Evolutionary conservation across 1,140 invertebrate genomes (phyloP).

Genomic region (Stegodyphus dumicola): DNA sequence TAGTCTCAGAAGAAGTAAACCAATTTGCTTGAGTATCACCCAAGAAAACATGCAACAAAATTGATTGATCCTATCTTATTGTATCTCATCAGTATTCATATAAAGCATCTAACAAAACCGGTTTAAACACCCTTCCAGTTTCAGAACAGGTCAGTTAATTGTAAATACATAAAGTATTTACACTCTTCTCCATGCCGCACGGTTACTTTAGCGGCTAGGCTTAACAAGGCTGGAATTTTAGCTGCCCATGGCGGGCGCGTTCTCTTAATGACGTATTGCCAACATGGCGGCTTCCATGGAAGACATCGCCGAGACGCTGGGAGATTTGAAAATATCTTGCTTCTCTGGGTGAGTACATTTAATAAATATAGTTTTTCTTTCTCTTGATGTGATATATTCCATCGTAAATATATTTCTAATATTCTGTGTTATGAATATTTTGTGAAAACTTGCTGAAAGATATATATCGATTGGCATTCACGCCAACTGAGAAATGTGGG

Average conservation of each 20-base stretch:
- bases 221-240: neutral
- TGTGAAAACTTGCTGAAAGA: constrained; percentile 1
- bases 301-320: neutral
- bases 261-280: constrained; percentile 51
- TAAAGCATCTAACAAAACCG: constrained; percentile 36
- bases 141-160: constrained; percentile 5
- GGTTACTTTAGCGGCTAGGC: neutral
- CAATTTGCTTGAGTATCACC: too few relatives aligned
- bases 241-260: constrained; percentile 14
- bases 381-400: too few relatives aligned
- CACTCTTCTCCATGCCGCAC: neutral
- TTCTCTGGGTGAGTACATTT: constrained; percentile 22
- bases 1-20: too few relatives aligned
- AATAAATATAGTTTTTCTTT: too few relatives aligned
- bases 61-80: constrained; percentile 6
- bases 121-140: constrained; percentile 4
- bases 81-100: constrained; percentile 37
- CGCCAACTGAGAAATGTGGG: neutral
- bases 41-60: neutral
- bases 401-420: too few relatives aligned
- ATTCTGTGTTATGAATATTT: neutral
- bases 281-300: constrained; percentile 57
- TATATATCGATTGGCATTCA: neutral
- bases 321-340: constrained; percentile 10
- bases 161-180: constrained; percentile 3